Evolutionary conservation across 2,113 vertebrate genomes (phyloP).

Genomic region (Corythornis cristatus): DNA sequence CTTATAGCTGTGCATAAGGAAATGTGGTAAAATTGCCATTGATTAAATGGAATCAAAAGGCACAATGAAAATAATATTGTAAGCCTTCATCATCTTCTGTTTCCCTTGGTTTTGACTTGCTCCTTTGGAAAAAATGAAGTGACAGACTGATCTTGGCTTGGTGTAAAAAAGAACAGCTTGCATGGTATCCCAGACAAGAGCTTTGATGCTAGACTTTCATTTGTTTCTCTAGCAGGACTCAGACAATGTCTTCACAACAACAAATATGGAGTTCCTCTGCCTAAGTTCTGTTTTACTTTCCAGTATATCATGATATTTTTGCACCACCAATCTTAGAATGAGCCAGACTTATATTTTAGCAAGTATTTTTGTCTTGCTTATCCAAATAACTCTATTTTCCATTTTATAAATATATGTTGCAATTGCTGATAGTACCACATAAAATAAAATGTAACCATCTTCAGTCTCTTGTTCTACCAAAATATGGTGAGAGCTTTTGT

Average conservation of each 20-base stretch:
- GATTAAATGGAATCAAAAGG: constrained; percentile 22
- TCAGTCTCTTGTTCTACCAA: neutral
- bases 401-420: neutral
- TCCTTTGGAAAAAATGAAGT: neutral
- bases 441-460: neutral
- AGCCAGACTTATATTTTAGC: neutral
- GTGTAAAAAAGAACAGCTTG: neutral
- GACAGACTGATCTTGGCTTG: neutral
- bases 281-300: neutral
- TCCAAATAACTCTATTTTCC: neutral
- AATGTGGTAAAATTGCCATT: neutral
- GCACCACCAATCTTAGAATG: neutral
- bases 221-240: neutral
- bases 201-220: neutral
- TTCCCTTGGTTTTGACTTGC: neutral
- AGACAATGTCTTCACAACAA: neutral
- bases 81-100: neutral
- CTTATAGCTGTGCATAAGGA: constrained; percentile 37
- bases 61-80: neutral
- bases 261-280: neutral
- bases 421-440: neutral
- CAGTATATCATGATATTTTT: neutral
- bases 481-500: neutral
- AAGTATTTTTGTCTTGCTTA: neutral
- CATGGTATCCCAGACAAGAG: neutral